phyloP scores from a whole-genome alignment of 2,888 invertebrate species.

The Amaurobius ferox region DNA sequence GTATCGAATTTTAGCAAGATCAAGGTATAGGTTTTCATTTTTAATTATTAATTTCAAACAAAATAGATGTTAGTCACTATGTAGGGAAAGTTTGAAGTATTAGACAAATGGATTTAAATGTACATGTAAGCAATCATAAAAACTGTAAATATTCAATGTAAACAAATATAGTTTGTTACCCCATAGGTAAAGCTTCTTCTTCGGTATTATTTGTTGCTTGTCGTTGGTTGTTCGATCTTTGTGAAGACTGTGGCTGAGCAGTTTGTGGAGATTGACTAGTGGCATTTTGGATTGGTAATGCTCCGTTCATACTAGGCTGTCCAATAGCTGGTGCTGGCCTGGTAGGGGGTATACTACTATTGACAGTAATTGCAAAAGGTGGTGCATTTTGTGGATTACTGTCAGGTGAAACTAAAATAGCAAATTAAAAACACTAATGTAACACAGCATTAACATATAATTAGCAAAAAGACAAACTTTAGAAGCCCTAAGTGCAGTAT shows the following conservation, averaged over 20 bases:
- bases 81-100: too few relatives aligned
- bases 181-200: conserved; percentile 91
- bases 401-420: conserved; percentile 50
- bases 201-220: conserved; percentile 44
- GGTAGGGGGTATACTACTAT: conserved; percentile 33
- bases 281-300: conserved; percentile 48
- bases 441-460: too few relatives aligned
- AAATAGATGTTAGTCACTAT: too few relatives aligned
- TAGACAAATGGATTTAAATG: too few relatives aligned
- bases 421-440: too few relatives aligned
- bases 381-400: conserved; percentile 34
- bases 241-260: conserved; percentile 37
- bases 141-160: too few relatives aligned
- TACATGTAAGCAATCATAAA: too few relatives aligned
- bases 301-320: conserved; percentile 54
- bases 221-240: conserved; percentile 47
- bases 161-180: conserved; percentile 81
- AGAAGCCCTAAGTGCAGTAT: too few relatives aligned
- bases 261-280: conserved; percentile 59
- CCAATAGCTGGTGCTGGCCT: conserved; percentile 44
- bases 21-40: too few relatives aligned
- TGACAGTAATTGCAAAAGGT: conserved; percentile 54
- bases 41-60: too few relatives aligned
- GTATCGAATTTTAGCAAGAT: too few relatives aligned
- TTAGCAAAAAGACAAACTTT: too few relatives aligned